These are phyloP conservation scores for Synergus laeviventris DNA, from an alignment of 2,888 invertebrate genomes.

Conservation along the genomic window DNA sequence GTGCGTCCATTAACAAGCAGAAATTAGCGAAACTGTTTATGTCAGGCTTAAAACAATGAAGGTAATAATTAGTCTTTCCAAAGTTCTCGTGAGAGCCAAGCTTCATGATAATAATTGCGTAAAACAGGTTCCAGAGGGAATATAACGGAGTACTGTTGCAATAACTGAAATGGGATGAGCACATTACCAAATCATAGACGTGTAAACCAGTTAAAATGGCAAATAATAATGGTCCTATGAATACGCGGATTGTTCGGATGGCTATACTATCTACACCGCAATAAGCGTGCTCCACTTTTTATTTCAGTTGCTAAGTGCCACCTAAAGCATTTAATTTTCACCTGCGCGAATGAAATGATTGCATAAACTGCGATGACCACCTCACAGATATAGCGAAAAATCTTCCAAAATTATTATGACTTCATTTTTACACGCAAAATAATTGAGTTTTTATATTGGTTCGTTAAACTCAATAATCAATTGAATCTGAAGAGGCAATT, in stretches of 20 bases:
- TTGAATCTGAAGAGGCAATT: background rate
- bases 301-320: constrained; percentile 17
- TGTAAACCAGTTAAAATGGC: constrained; percentile 43
- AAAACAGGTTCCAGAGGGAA: constrained; percentile 25
- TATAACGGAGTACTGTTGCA: constrained; percentile 34
- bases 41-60: constrained; percentile 48
- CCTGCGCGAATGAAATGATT: background rate
- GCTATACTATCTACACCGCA: constrained; percentile 15
- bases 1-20: constrained; percentile 49
- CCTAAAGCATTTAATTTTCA: constrained; percentile 24
- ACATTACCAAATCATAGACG: constrained; percentile 6
- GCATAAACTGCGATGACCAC: background rate
- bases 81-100: constrained; percentile 10
- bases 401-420: background rate
- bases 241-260: background rate
- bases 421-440: background rate
- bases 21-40: constrained; percentile 56
- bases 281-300: constrained; percentile 28
- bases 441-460: background rate
- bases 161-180: constrained; percentile 24
- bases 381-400: background rate
- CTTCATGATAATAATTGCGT: constrained; percentile 47
- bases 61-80: constrained; percentile 56
- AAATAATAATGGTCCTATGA: constrained; percentile 37
- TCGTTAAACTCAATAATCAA: constrained; percentile 2